These are phyloP conservation scores for Drosophila lacicola DNA, from an alignment of 2,888 invertebrate genomes.

Conservation along the genomic window DNA sequence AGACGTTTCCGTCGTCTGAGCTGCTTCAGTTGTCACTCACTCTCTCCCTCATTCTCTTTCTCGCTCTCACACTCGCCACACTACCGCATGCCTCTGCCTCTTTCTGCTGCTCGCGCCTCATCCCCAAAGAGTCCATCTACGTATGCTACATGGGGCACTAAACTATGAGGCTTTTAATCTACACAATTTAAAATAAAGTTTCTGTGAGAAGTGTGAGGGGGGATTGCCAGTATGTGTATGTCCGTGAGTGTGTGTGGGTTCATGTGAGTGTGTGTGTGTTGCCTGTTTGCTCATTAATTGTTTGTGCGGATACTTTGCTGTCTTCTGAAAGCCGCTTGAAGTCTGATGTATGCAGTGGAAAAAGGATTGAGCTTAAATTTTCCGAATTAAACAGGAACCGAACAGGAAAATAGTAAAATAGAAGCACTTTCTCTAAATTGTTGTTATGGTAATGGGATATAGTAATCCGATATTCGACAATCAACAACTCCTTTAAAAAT, in stretches of 20 bases:
- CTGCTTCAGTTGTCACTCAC: constrained; percentile 57
- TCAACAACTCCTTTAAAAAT: too few species aligned
- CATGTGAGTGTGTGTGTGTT: constrained; percentile 25
- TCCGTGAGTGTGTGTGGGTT: constrained; percentile 3
- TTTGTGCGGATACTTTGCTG: constrained; percentile 47
- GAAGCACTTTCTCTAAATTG: background rate
- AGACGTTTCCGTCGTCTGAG: constrained; percentile 44
- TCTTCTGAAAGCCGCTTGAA: constrained; percentile 36
- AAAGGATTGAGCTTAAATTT: constrained; percentile 2
- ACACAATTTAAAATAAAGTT: constrained; percentile 77
- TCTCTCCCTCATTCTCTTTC: constrained; percentile 5
- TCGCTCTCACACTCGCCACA: constrained; percentile 1
- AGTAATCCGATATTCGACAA: too few species aligned
- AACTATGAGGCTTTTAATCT: constrained; percentile 76
- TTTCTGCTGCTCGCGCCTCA: background rate
- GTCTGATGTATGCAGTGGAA: constrained; percentile 11
- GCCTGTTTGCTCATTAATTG: constrained; percentile 71
- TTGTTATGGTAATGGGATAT: background rate
- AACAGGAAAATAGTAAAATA: background rate
- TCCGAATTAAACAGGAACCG: background rate
- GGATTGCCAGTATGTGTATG: constrained; percentile 6
- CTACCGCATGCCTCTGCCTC: background rate
- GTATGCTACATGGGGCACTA: constrained; percentile 36
- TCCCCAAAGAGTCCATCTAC: constrained; percentile 12
- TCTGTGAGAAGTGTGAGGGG: constrained; percentile 25